These are phyloP conservation scores for Trachelus stipa DNA, from an alignment of 2,888 invertebrate genomes.

Conservation along the genomic window DNA sequence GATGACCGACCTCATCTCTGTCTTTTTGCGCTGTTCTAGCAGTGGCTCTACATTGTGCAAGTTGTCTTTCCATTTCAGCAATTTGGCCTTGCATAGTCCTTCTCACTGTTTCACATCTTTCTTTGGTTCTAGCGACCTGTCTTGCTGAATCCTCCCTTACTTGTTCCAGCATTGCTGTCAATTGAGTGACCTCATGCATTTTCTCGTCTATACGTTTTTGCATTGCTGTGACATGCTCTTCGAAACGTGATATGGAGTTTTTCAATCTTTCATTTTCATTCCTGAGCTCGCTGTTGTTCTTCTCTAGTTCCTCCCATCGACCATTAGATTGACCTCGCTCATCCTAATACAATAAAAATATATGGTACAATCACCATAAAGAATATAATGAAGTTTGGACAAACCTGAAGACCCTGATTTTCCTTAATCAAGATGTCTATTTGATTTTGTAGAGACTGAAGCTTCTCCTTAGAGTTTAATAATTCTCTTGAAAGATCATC, in stretches of 20 bases:
- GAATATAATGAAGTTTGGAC: not conserved
- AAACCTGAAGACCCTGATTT: slow-evolving; percentile 46
- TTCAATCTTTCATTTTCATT: slow-evolving; percentile 69
- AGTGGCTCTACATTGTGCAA: slow-evolving; percentile 75
- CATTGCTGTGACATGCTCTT: slow-evolving; percentile 71
- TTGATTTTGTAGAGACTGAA: slow-evolving; percentile 58
- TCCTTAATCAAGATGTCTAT: slow-evolving; percentile 56
- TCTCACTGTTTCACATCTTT: slow-evolving; percentile 74
- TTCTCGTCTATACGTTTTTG: slow-evolving; percentile 76
- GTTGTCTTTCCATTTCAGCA: slow-evolving; percentile 75
- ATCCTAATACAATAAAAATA: slow-evolving; percentile 7
- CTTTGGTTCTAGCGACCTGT: slow-evolving; percentile 75
- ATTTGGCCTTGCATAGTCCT: slow-evolving; percentile 75
- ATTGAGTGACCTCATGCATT: slow-evolving; percentile 75
- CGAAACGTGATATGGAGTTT: slow-evolving; percentile 70
- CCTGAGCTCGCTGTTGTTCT: slow-evolving; percentile 68
- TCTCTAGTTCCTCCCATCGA: slow-evolving; percentile 62
- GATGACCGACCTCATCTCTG: slow-evolving; percentile 71
- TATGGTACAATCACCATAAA: not conserved
- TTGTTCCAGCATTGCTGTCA: slow-evolving; percentile 74
- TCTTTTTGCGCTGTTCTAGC: slow-evolving; percentile 76
- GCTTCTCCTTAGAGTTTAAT: slow-evolving; percentile 74
- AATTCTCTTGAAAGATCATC: slow-evolving; percentile 76
- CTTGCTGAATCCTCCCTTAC: slow-evolving; percentile 77
- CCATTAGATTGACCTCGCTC: slow-evolving; percentile 19